These are phyloP conservation scores for Axinella damicornis DNA, from an alignment of 37 sponge, comb jelly and placozoan genomes.

Conservation along the genomic window DNA sequence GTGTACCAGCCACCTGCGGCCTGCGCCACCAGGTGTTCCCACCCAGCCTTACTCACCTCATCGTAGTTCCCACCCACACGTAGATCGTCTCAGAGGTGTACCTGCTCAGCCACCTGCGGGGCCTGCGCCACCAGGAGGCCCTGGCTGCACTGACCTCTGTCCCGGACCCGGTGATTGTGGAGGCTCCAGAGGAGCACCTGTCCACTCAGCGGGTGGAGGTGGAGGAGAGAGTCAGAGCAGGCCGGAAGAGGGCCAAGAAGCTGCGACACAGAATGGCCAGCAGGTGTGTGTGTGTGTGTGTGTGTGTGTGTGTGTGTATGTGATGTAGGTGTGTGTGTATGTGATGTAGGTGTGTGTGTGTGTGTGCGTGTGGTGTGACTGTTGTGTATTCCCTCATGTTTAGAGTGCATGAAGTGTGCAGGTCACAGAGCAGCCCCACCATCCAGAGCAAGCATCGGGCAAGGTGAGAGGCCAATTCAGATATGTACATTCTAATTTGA, in stretches of 20 bases:
- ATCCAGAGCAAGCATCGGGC: not conserved
- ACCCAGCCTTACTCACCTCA: not conserved
- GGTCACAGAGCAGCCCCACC: not conserved
- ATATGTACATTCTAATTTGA: too few species aligned
- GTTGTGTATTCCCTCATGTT: too few species aligned
- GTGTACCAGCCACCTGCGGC: too few species aligned
- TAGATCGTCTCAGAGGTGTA: constrained; percentile 87
- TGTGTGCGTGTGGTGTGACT: constrained; percentile 9
- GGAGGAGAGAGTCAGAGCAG: constrained; percentile 41
- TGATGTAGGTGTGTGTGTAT: too few species aligned
- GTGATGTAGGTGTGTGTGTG: too few species aligned
- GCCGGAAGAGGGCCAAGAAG: constrained; percentile 85
- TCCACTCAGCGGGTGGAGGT: constrained; percentile 24
- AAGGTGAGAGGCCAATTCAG: constrained; percentile 11
- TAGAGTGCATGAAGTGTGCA: too few species aligned
- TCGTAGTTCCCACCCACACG: not conserved
- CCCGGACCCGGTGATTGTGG: constrained; percentile 46
- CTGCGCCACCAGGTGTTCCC: too few species aligned
- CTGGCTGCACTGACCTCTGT: constrained; percentile 37
- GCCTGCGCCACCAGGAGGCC: constrained; percentile 72
- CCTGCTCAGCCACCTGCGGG: constrained; percentile 75
- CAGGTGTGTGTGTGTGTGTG: constrained; percentile 33
- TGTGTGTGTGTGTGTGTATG: too few species aligned
- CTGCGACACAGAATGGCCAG: constrained; percentile 65
- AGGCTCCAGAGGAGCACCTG: constrained; percentile 54